Base-by-base conservation (phyloP, 2,888 invertebrate species). In the Polylopha cassiicola region DNA sequence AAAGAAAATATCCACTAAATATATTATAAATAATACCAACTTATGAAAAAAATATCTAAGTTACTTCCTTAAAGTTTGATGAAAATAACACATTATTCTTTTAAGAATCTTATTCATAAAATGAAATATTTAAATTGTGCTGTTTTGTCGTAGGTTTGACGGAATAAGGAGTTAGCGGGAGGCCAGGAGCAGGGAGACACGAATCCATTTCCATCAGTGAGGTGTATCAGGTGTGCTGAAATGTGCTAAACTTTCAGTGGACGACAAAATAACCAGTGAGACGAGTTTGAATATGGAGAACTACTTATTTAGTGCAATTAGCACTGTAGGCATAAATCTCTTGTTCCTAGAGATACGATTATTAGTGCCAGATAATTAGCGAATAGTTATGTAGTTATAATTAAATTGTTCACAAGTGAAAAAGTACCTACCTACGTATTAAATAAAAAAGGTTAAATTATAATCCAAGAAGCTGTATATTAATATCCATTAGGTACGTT, bases 71-170 rank as follows among this genome's bases (percentile, higher is more conserved):
- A n/a, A n/a, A n/a, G n/a, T n/a, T n/a, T n/a, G n/a, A n/a, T n/a
- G n/a, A n/a, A n/a, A n/a, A n/a, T n/a, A n/a, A n/a, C n/a, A n/a
- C n/a, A n/a, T n/a, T n/a, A n/a, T n/a, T n/a, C n/a, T n/a, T n/a
- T n/a, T n/a, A n/a, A n/a, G n/a, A n/a, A n/a, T n/a, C n/a, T n/a
- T n/a, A n/a, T n/a, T n/a, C n/a, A n/a, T n/a, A n/a, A n/a, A n/a
- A n/a, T n/a, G n/a, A n/a, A n/a, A n/a, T n/a, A n/a, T n/a, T n/a
- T n/a, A n/a, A n/a, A n/a, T n/a, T n/a, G n/a, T 13, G 46, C 65
- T 44, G 49, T 47, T 50, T 81, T 80, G 78, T 76, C 66, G 36
- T 64, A 82, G 81, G 77, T 77, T 62, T 57, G 61, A 65, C 60
- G 65, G 64, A 53, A 44, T 43, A 39, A 48, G 59, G 52, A 61